phyloP scores from a whole-genome alignment of 2,797 vertebrate species.

The Labroides dimidiatus region DNA sequence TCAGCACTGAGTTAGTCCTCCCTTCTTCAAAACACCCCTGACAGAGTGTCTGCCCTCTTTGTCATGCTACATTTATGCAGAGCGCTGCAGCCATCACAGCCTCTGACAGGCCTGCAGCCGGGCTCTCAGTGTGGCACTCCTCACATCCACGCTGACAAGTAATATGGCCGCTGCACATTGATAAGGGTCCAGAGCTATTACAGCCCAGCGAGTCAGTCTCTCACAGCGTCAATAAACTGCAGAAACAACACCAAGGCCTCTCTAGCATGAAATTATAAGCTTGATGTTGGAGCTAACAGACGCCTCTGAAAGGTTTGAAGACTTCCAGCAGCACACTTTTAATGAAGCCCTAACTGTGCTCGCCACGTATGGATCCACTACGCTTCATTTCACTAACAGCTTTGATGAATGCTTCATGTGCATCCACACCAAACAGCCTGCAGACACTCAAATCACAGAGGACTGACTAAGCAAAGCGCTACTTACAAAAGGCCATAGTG shows the following conservation, averaged over 20 bases:
- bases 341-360: too few species aligned
- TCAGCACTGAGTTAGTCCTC: conserved; percentile 10
- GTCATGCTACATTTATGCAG: conserved; percentile 26
- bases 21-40: neutral
- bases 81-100: conserved; percentile 10
- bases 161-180: conserved; percentile 28
- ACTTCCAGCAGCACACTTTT: conserved; percentile 9
- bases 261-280: conserved; percentile 46
- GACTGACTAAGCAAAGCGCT: too few species aligned
- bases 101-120: conserved; percentile 29
- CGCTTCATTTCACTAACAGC: too few species aligned
- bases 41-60: conserved; percentile 34
- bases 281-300: conserved; percentile 28
- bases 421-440: neutral
- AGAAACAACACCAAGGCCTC: conserved; percentile 15
- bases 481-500: too few species aligned
- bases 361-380: too few species aligned
- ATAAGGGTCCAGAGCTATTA: conserved; percentile 38
- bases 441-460: neutral
- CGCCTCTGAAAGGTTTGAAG: conserved; percentile 27
- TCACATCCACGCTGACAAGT: conserved; percentile 30
- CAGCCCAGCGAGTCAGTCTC: conserved; percentile 10
- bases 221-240: conserved; percentile 46
- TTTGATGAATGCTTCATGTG: neutral
- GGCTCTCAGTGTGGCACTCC: conserved; percentile 12